A percentile compares a stretch with the other conserved stretches of the same genome.
Evolutionary conservation across 2,113 vertebrate species (phyloP).

Genomic region (Orcinus orca): DNA sequence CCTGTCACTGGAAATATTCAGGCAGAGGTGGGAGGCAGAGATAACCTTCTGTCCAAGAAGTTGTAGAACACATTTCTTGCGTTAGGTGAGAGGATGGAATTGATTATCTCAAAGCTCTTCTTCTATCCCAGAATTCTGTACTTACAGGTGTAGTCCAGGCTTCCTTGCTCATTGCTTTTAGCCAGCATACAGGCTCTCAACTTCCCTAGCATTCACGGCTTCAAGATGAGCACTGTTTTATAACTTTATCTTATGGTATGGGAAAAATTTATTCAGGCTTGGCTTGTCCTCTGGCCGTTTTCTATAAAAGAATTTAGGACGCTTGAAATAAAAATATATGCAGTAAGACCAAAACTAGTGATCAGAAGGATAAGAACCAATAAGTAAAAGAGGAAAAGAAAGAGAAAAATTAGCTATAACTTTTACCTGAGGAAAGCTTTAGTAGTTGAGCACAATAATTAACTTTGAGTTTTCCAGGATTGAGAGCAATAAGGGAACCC

Average conservation of each 20-base stretch:
- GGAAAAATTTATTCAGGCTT: conserved; percentile 18
- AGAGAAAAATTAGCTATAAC: not conserved
- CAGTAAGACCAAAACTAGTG: not conserved
- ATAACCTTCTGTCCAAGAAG: not conserved
- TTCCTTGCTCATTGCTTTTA: conserved; percentile 35
- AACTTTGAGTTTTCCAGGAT: conserved; percentile 25
- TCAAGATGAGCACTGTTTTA: conserved; percentile 10
- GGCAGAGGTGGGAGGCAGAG: not conserved
- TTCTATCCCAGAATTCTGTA: not conserved
- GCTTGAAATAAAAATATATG: conserved; percentile 47
- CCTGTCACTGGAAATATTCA: not conserved
- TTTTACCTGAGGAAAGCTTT: conserved; percentile 26
- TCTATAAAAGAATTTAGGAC: conserved; percentile 17
- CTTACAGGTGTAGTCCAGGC: not conserved
- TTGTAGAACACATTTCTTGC: not conserved
- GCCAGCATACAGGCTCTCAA: not conserved
- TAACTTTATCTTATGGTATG: not conserved
- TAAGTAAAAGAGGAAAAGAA: conserved; percentile 7
- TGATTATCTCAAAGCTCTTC: conserved; percentile 9
- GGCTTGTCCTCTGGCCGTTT: not conserved
- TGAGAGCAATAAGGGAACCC: not conserved
- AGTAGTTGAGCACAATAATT: not conserved
- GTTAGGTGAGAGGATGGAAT: not conserved
- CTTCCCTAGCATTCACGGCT: not conserved
- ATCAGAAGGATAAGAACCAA: conserved; percentile 2